phyloP scores from a whole-genome alignment of 1,140 invertebrate species.

The Phymastichus coffea region DNA sequence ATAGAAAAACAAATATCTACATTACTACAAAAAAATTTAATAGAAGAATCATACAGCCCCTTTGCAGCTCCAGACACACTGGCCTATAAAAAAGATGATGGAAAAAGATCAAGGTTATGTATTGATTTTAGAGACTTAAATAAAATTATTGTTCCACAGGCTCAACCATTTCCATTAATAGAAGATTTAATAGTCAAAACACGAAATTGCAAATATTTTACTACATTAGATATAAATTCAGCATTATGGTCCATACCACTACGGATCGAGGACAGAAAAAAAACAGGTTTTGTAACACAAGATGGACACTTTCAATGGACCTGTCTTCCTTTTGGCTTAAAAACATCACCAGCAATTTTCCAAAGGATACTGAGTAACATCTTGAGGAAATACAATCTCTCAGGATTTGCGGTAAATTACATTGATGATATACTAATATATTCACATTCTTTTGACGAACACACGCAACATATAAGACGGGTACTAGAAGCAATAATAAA shows the following conservation, averaged over 20 bases:
- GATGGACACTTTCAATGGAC: too few relatives aligned
- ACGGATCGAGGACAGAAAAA: not conserved
- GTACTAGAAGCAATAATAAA: too few relatives aligned
- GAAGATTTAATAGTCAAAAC: too few relatives aligned
- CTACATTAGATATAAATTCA: not conserved
- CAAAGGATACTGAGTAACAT: not conserved
- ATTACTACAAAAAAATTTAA: not conserved
- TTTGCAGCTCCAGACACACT: not conserved
- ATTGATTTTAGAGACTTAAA: too few relatives aligned
- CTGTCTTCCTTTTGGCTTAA: not conserved
- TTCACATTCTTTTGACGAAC: not conserved
- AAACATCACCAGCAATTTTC: not conserved
- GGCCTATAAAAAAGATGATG: not conserved
- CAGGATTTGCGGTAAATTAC: not conserved
- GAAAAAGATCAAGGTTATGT: not conserved
- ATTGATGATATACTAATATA: not conserved
- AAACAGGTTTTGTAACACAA: too few relatives aligned
- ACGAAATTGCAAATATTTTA: too few relatives aligned
- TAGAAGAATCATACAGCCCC: constrained; percentile 1
- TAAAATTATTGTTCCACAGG: not conserved
- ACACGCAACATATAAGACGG: not conserved
- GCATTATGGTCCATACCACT: not conserved
- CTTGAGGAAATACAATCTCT: not conserved
- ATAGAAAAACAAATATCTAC: constrained; percentile 3
- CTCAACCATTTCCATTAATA: not conserved